Evolutionary conservation across 2,113 vertebrate genomes (phyloP), one percentile per base, ranked within the genome.

Genomic region (Chaenocephalus aceratus): DNA sequence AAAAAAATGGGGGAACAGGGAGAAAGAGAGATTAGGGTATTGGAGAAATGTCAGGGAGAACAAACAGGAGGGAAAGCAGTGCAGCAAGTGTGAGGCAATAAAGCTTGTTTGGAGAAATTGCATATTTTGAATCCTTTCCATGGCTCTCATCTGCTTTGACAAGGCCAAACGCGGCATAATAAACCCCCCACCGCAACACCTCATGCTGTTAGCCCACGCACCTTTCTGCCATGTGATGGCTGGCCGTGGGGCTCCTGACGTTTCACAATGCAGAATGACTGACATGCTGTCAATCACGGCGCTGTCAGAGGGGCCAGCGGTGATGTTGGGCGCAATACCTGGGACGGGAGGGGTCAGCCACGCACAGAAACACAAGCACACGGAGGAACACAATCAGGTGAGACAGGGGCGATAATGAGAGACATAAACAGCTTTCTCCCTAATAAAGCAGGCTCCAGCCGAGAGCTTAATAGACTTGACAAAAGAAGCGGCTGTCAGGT

Each of bases 221-320:
- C 98, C 97, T 96, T 97, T 99, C 95, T 99, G 97, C 98, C 98
- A 99, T 10, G 97, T 98, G 95, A 99, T 98, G 88, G 97, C 97
- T 0, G 98, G 98, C 71, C 97, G 94, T 0, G 98, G 98, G 0
- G 98, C 98, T 56, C 98, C 98, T 0, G 97, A 97, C 44, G 98
- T 99, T 95, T 99, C 97, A 4, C 98, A 99, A 67, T 96, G 96
- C 78, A 99, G 94, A 57, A 99, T 94, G 64, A 98, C 95, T 0
- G 98, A 95, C 95, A 96, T 97, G 88, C 98, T 94, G 0, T 99
- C 98, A 13, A 99, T 99, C 92, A 99, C 98, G 0, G 98, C 96
- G 92, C 97, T 98, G 95, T 99, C 97, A 77, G 96, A 89, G 13
- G 98, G 98, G 10, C 98, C 98, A 46, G 95, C 94, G 13, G 98